Conservation (phyloP, 2,113 vertebrate species). For the Clarias macrocephalus region DNA sequence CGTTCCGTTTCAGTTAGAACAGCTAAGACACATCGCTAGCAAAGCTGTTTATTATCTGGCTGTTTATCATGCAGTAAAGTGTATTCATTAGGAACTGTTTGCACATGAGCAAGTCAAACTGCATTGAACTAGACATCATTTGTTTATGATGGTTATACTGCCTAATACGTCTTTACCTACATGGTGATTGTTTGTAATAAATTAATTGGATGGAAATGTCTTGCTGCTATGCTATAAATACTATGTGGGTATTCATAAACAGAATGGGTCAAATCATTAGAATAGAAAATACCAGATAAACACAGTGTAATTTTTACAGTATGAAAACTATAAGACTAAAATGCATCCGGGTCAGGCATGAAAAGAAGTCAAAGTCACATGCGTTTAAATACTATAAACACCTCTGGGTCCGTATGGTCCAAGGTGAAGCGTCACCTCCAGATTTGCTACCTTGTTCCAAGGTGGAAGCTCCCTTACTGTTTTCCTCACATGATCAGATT, state of each 20-base stretch:
- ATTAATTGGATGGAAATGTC: neutral
- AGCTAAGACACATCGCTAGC: neutral
- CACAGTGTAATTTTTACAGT: neutral
- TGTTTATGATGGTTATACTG: neutral
- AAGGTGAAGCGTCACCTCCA: too few species aligned
- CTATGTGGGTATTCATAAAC: too few species aligned
- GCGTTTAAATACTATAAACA: too few species aligned
- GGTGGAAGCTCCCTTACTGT: too few species aligned
- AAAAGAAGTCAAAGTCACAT: too few species aligned
- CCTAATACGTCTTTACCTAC: neutral
- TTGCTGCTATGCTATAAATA: too few species aligned
- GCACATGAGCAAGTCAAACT: neutral
- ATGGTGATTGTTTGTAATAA: neutral
- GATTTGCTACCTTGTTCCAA: too few species aligned
- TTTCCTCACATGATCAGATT: too few species aligned
- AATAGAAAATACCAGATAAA: neutral
- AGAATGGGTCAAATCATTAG: neutral
- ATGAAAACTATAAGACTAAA: neutral
- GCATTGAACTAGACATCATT: neutral
- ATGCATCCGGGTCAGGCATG: too few species aligned
- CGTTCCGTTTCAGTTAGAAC: neutral
- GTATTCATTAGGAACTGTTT: neutral
- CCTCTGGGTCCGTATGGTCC: too few species aligned
- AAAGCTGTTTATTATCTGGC: neutral
- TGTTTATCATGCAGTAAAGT: slow-evolving; percentile 19